These are phyloP conservation scores for Tetanocera ferruginea DNA, from an alignment of 2,888 invertebrate species.

Conservation along the genomic window DNA sequence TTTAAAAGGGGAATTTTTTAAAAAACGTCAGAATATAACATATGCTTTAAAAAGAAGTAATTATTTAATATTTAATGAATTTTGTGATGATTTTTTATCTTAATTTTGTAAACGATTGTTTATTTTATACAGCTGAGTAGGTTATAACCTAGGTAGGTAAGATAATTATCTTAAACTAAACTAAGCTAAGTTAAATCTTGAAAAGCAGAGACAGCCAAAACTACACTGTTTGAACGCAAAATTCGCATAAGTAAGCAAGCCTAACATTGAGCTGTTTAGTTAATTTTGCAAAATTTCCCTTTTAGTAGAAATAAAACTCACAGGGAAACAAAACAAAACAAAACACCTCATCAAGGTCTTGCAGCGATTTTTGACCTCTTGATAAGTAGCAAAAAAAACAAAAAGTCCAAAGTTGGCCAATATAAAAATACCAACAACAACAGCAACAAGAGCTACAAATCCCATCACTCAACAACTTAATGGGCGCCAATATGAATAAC, in stretches of 20 bases:
- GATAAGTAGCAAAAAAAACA: neutral
- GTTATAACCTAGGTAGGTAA: no score
- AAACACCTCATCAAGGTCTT: slow-evolving; percentile 5
- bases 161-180: no score
- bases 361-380: slow-evolving; percentile 4
- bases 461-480: neutral
- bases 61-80: no score
- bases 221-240: no score
- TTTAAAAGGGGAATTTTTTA: no score
- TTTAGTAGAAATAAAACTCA: neutral
- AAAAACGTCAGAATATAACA: no score
- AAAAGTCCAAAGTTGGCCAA: neutral
- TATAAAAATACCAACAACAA: neutral
- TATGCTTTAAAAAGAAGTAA: no score
- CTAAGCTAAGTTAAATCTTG: no score
- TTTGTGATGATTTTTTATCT: no score
- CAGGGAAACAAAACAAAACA: neutral
- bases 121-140: no score
- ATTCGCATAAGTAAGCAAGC: neutral
- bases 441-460: neutral
- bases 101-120: no score
- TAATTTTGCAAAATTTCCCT: neutral
- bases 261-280: neutral
- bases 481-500: slow-evolving; percentile 9
- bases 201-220: no score